Percentiles rank a stretch among this genome's conserved stretches.
phyloP scores from a whole-genome alignment of 2,888 invertebrate species.

The Campopleginae sp. region DNA sequence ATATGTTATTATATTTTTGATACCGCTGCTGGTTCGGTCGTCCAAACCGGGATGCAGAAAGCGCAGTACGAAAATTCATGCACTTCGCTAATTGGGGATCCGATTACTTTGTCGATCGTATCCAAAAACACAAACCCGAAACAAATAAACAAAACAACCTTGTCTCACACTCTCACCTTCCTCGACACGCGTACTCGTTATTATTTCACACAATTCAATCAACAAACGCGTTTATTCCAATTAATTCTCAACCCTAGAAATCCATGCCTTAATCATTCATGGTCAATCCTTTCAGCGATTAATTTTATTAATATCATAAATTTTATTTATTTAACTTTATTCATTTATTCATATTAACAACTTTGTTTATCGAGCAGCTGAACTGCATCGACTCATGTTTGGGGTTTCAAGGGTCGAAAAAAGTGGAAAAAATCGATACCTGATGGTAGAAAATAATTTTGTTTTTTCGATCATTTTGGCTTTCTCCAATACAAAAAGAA shows the following conservation, averaged over 20 bases:
- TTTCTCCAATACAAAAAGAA: neutral
- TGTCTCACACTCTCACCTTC: neutral
- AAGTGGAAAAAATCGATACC: neutral
- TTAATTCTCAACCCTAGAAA: neutral
- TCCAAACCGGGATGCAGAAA: conserved; percentile 45
- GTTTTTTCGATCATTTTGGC: neutral
- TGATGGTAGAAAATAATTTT: neutral
- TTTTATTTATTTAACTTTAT: no score
- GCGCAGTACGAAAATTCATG: conserved; percentile 45
- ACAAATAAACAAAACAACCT: neutral
- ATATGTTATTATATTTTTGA: conserved; percentile 14
- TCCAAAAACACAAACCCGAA: neutral
- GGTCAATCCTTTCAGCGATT: neutral
- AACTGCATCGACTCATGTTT: neutral
- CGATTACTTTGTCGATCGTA: neutral
- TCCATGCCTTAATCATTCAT: neutral
- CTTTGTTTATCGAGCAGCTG: neutral
- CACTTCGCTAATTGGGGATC: conserved; percentile 44
- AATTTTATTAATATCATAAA: neutral
- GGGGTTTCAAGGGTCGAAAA: neutral
- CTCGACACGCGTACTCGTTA: neutral
- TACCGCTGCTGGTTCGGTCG: conserved; percentile 48
- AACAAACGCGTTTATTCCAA: neutral
- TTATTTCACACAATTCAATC: neutral
- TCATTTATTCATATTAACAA: neutral